Evolutionary conservation across 2,113 vertebrate species (phyloP).

Genomic region (Ornithorhynchus anatinus): DNA sequence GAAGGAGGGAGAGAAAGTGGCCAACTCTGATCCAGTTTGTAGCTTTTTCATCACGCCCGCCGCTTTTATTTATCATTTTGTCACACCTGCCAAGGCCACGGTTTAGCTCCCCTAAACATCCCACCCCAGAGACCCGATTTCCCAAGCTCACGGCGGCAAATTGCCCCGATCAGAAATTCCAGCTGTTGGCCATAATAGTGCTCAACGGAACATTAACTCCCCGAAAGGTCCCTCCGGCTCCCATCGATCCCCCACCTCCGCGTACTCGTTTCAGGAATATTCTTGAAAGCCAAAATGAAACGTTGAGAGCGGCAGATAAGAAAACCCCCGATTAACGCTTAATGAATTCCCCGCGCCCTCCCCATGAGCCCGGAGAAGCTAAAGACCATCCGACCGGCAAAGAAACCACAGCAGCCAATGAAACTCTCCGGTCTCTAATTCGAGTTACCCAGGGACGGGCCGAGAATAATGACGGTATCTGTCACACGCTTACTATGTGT

Average conservation of each 20-base stretch:
- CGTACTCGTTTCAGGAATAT: neutral
- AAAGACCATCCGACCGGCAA: fast-evolving
- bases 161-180: conserved; percentile 23
- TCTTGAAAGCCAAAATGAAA: conserved; percentile 32
- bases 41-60: neutral
- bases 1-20: neutral
- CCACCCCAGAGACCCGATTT: conserved; percentile 27
- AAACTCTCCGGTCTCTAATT: fast-evolving
- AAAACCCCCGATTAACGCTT: neutral
- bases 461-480: no score
- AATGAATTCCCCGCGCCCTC: fast-evolving
- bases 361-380: neutral
- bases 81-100: neutral
- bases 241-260: neutral
- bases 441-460: no score
- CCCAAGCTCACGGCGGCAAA: conserved; percentile 10
- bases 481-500: no score
- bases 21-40: fast-evolving
- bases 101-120: conserved; percentile 9
- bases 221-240: conserved; percentile 33
- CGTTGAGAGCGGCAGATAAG: neutral
- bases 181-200: conserved; percentile 40
- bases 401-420: fast-evolving
- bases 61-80: neutral
- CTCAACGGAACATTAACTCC: conserved; percentile 47